Conservation (phyloP, 2,797 vertebrate genomes). For the Fratercula arctica region DNA sequence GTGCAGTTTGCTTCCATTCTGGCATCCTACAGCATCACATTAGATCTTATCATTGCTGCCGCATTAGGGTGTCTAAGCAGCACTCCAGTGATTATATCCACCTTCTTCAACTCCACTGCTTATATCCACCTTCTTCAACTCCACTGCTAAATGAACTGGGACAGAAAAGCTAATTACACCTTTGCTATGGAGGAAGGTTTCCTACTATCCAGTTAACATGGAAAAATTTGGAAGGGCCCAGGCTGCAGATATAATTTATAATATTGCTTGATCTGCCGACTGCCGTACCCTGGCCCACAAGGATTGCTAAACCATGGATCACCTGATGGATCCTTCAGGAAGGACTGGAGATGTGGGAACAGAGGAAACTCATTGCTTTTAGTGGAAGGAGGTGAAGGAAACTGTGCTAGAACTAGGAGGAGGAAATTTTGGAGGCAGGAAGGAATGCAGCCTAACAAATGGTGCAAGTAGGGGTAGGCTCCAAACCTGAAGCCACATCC, state of each 20-base stretch:
- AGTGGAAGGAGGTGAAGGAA: not conserved
- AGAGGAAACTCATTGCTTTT: not conserved
- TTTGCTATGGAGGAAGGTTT: not conserved
- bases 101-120: conserved; percentile 9
- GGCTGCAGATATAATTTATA: not conserved
- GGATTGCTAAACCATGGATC: fast-evolving
- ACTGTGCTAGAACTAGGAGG: not conserved
- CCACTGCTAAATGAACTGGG: conserved; percentile 29
- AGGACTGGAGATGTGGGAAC: not conserved
- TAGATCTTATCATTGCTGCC: conserved; percentile 4
- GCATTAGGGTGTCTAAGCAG: conserved; percentile 10
- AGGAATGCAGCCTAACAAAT: not conserved
- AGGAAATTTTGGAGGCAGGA: not conserved
- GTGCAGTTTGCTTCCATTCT: conserved; percentile 18
- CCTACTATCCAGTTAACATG: not conserved
- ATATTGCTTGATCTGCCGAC: not conserved
- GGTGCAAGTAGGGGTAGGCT: not conserved
- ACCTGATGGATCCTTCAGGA: not conserved
- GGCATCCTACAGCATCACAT: not conserved
- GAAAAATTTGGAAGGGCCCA: not conserved
- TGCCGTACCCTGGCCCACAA: not conserved
- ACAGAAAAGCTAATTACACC: conserved; percentile 38
- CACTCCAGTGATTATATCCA: conserved; percentile 4
- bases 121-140: not conserved
- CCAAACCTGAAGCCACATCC: not conserved